Conservation (phyloP, 1,140 invertebrate species). For the Dendrolimus punctatus region DNA sequence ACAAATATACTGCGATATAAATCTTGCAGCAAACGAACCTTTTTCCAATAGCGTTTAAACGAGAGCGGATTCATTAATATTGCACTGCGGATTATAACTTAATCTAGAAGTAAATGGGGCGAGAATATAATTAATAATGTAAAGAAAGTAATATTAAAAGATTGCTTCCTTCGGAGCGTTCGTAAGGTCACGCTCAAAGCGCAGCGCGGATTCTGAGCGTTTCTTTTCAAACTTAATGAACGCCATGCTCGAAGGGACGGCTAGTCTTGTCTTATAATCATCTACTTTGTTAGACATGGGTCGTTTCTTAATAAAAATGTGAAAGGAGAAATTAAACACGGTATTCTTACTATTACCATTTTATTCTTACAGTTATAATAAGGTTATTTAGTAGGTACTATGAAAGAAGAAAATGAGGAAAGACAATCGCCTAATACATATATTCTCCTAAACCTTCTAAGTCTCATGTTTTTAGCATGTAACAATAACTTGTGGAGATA, state of each 20-base stretch:
- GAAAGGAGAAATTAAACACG: too few relatives aligned
- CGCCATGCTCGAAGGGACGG: constrained; percentile 12
- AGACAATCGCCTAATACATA: too few relatives aligned
- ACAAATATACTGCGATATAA: constrained; percentile 12
- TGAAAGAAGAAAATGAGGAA: too few relatives aligned
- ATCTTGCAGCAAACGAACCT: constrained; percentile 10
- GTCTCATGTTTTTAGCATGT: too few relatives aligned
- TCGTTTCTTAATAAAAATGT: too few relatives aligned
- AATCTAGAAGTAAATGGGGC: constrained; percentile 15
- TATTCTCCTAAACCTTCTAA: too few relatives aligned
- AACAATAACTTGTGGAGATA: too few relatives aligned
- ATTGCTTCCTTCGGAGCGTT: constrained; percentile 12
- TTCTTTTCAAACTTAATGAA: constrained; percentile 18
- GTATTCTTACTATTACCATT: too few relatives aligned
- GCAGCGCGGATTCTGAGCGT: constrained; percentile 4
- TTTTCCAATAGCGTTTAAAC: constrained; percentile 6
- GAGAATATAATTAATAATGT: constrained; percentile 16
- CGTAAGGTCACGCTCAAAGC: constrained; percentile 11
- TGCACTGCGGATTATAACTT: constrained; percentile 9
- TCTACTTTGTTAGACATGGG: constrained; percentile 12
- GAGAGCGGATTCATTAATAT: constrained; percentile 15
- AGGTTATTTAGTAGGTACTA: too few relatives aligned
- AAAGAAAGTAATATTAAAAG: constrained; percentile 18
- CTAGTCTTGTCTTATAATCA: constrained; percentile 9
- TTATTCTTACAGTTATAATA: too few relatives aligned